phyloP scores from a whole-genome alignment of 2,797 vertebrate genomes.

The Spheniscus humboldti region DNA sequence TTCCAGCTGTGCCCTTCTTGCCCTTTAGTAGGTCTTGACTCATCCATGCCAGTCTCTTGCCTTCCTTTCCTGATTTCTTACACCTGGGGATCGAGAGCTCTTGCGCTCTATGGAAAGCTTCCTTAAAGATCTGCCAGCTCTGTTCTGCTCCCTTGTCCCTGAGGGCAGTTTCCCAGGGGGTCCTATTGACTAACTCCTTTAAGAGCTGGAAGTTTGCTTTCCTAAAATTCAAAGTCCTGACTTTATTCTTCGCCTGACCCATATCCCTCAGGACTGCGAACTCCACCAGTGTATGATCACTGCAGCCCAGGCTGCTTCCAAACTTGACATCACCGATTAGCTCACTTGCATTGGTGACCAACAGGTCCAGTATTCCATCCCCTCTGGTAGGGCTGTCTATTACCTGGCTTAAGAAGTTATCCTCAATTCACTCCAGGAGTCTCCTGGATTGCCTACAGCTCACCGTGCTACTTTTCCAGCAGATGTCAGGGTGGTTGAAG shows the following conservation, averaged over 20 bases:
- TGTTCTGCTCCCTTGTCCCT: not conserved
- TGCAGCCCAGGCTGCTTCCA: not conserved
- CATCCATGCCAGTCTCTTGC: not conserved
- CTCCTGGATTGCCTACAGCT: not conserved
- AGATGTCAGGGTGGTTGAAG: not conserved
- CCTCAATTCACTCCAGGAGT: not conserved
- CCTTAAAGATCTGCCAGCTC: not conserved
- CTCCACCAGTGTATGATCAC: not conserved
- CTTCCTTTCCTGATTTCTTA: not conserved
- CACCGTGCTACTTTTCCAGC: not conserved
- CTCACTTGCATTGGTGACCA: not conserved
- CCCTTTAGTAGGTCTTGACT: not conserved
- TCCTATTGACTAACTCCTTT: not conserved
- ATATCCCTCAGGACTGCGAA: not conserved
- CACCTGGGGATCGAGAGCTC: not conserved
- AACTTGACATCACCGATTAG: not conserved
- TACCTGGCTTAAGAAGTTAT: not conserved
- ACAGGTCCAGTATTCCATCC: not conserved
- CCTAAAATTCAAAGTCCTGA: not conserved
- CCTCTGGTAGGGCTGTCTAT: not conserved
- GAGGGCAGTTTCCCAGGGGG: not conserved
- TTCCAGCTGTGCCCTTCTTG: not conserved
- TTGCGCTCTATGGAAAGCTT: not conserved
- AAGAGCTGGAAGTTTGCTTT: not conserved
- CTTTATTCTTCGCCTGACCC: not conserved